Conservation (phyloP, 1,140 invertebrate genomes). For the Brachionus koreanus region DNA sequence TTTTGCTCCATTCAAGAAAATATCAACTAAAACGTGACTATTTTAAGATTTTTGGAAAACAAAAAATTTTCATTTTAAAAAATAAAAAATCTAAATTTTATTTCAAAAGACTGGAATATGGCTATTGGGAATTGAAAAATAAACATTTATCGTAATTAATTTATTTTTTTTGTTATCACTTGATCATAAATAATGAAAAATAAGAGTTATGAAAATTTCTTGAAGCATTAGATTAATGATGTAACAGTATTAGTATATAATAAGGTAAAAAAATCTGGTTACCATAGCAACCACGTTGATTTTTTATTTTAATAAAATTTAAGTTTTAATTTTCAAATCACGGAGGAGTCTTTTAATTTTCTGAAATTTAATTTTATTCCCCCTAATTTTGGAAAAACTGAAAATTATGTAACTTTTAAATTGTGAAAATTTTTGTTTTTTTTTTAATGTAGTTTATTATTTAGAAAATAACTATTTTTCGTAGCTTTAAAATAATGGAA, state of each 20-base stretch:
- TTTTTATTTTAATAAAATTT: conserved; percentile 19
- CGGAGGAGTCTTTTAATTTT: not conserved
- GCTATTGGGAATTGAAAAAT: too few relatives aligned
- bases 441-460: conserved; percentile 10
- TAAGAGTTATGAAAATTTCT: not conserved
- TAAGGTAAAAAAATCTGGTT: not conserved
- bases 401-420: not conserved
- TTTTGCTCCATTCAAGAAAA: not conserved
- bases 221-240: not conserved
- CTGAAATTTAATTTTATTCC: not conserved
- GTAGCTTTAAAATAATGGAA: conserved; percentile 4
- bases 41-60: too few relatives aligned
- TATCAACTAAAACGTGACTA: not conserved
- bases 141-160: not conserved
- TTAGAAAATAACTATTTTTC: not conserved
- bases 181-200: not conserved
- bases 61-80: too few relatives aligned
- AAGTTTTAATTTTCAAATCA: not conserved
- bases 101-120: too few relatives aligned
- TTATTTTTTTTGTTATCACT: not conserved
- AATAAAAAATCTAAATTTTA: too few relatives aligned
- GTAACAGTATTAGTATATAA: not conserved
- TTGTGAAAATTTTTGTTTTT: not conserved
- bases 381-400: not conserved
- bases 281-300: conserved; percentile 22